These are phyloP conservation scores for Corynorhinus townsendii DNA, from an alignment of 2,113 vertebrate species.

Conservation along the genomic window DNA sequence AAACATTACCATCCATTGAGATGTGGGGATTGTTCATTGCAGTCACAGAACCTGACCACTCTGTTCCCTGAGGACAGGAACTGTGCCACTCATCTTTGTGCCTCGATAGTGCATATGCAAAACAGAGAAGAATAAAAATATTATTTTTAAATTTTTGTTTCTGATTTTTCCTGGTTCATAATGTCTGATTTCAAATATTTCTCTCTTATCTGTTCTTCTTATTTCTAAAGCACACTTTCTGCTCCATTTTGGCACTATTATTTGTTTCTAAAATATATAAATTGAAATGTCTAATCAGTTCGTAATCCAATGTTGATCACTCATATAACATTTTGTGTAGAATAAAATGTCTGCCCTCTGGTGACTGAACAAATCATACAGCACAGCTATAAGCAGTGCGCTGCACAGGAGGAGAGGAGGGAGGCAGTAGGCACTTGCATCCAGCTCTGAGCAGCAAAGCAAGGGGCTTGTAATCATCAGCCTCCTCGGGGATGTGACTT, in stretches of 20 bases:
- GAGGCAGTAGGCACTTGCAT: accelerated
- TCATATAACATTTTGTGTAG: not conserved
- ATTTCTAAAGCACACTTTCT: not conserved
- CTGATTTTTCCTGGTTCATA: not conserved
- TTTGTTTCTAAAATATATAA: not conserved
- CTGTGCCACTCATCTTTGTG: not conserved
- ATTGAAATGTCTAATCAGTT: not conserved
- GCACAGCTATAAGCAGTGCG: not conserved
- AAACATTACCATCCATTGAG: not conserved
- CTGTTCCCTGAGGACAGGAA: not conserved
- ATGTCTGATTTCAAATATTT: not conserved
- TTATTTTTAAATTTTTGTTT: not conserved
- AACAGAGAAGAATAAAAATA: not conserved
- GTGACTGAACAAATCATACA: not conserved
- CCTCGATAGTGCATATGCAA: not conserved
- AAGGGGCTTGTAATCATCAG: not conserved
- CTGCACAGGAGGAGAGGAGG: not conserved
- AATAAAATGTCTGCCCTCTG: not conserved
- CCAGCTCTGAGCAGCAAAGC: not conserved
- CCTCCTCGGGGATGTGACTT: not conserved
- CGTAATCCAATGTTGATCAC: not conserved
- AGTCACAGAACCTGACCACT: not conserved
- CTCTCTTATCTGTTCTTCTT: not conserved
- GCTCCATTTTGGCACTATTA: not conserved
- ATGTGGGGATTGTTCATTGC: not conserved